These are phyloP conservation scores for Actenoides hombroni DNA, from an alignment of 2,113 vertebrate genomes.

Conservation along the genomic window DNA sequence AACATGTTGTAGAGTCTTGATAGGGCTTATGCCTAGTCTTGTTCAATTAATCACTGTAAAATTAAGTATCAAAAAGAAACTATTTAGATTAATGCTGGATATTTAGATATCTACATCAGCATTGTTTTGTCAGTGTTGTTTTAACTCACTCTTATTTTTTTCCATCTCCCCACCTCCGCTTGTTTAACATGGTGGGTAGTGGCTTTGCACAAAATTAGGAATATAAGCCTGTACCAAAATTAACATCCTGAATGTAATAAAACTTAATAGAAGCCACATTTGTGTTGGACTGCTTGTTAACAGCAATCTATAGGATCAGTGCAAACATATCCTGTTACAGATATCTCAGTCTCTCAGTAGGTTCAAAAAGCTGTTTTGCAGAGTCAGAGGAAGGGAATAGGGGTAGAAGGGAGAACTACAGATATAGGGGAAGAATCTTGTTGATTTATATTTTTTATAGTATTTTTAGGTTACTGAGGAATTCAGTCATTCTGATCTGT, in stretches of 20 bases:
- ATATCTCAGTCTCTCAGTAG: not conserved
- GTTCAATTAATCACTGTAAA: not conserved
- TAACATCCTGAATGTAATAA: slow-evolving; percentile 10
- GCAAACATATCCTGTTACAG: not conserved
- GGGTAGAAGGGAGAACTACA: not conserved
- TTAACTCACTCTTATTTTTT: not conserved
- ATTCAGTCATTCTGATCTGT: not conserved
- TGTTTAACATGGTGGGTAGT: not conserved
- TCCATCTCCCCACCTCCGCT: accelerated
- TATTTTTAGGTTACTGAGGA: not conserved
- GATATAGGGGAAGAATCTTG: not conserved
- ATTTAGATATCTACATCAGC: not conserved
- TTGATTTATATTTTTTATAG: not conserved
- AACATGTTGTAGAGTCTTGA: accelerated
- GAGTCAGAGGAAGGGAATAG: not conserved
- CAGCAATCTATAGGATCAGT: not conserved
- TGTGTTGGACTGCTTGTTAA: slow-evolving; percentile 21
- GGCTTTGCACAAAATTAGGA: not conserved
- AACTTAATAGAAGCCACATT: slow-evolving; percentile 21
- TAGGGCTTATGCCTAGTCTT: not conserved
- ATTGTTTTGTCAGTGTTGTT: not conserved
- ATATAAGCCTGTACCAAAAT: slow-evolving; percentile 19
- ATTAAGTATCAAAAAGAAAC: not conserved
- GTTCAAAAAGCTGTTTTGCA: not conserved
- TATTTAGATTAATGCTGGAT: not conserved